Evolutionary conservation across 2,113 vertebrate genomes (phyloP).

Genomic region (Rhea pennata): DNA sequence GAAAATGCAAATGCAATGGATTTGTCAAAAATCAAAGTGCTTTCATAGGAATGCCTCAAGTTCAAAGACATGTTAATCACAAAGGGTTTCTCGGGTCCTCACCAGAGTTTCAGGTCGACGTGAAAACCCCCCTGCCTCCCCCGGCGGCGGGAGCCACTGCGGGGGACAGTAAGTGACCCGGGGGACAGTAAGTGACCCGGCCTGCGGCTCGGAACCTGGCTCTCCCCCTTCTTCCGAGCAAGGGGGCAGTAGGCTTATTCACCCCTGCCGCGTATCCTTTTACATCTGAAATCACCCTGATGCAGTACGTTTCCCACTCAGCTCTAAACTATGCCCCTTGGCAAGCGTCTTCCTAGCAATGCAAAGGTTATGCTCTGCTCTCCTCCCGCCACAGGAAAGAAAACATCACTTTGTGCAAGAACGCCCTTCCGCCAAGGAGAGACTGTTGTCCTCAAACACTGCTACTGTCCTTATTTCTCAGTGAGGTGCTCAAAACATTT

Average conservation of each 20-base stretch:
- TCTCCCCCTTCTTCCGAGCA: background rate
- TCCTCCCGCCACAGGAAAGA: background rate
- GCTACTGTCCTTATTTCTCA: background rate
- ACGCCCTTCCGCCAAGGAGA: background rate
- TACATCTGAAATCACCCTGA: background rate
- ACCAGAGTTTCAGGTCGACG: background rate
- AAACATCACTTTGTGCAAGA: background rate
- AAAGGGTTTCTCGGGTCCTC: background rate
- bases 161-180: background rate
- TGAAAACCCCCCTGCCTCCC: background rate
- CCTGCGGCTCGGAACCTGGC: rapidly evolving
- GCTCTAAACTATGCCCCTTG: background rate
- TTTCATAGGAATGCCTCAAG: background rate
- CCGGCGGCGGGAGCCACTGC: background rate
- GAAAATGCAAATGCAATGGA: background rate
- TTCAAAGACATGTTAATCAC: conserved; percentile 7
- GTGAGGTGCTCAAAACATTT: background rate
- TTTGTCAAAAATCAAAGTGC: background rate
- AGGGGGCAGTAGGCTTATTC: background rate
- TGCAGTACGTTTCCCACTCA: background rate
- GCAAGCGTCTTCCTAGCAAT: background rate
- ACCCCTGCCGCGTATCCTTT: background rate
- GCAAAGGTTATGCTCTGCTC: background rate
- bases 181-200: background rate
- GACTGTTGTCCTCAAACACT: background rate